Base-by-base conservation (phyloP, 1,140 invertebrate species). In the Drosophila suzukii region DNA sequence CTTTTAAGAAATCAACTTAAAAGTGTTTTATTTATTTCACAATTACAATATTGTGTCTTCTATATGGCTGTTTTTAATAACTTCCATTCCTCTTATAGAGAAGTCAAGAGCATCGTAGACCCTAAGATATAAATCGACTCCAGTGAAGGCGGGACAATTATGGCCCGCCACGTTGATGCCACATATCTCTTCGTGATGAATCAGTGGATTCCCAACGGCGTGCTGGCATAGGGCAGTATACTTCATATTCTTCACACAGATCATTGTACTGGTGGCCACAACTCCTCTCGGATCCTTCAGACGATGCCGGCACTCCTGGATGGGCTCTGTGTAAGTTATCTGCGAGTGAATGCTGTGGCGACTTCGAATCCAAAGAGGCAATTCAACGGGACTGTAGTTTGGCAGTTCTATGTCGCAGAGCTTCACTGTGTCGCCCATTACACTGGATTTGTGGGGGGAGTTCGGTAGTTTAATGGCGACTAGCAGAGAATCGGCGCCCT, bases 91-190 rank as follows among this genome's bases (percentile, higher is more conserved):
- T 11, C 0, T 0, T 3, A 63, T 12, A 7, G 39, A 20, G 39
- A 53, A 62, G 1, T 32, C 7, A 0, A 15, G 34, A 0, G 17
- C 13, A 44, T 51, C 60, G 34, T 62, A 78, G 7, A 82, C 10
- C 6, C 11, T 27, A 2, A 34, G 50, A 30, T 66, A 80, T 0
- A 77, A 2, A 20, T 59, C 44, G 3, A 50, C 49, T 0, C 76
- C 63, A 0, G 24, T 20, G 10, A 6, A 6, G 0, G 10, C 1
- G 1, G 60, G 62, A 34, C 81, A 84, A 32, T 77, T 79, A 27
- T 77, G 81, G 7, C 73, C 81, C 11, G 49, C 11, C 3, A 77
- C 10, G 15, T 84, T 84, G 6, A 84, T 20, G 13, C 73, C 81
- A 27, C 81, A 84, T 32, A 84, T 54, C 34, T 17, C 38, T 0